Conservation (phyloP, 2,888 invertebrate species). For the Cantharis rustica region DNA sequence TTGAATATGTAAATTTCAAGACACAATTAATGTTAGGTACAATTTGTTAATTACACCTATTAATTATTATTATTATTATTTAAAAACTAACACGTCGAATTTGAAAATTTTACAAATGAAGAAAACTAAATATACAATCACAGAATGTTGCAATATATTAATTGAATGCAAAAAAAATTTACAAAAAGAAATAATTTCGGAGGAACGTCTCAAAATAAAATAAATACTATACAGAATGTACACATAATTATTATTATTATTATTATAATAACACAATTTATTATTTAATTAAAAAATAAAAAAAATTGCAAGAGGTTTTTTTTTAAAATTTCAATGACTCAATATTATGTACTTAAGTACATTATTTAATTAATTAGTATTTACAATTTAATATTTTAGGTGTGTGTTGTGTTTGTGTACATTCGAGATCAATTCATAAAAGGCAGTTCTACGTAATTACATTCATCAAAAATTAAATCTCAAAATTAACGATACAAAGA, state of each 20-base stretch:
- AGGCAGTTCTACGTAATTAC: conserved; percentile 24
- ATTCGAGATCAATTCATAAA: conserved; percentile 50
- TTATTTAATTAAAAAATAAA: background rate
- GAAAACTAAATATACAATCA: conserved; percentile 49
- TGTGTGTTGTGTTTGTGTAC: conserved; percentile 44
- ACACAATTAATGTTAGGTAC: conserved; percentile 53
- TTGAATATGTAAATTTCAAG: conserved; percentile 35
- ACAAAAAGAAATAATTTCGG: conserved; percentile 32
- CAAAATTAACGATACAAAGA: conserved; percentile 37
- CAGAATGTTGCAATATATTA: conserved; percentile 49
- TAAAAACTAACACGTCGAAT: conserved; percentile 42
- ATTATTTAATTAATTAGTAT: conserved; percentile 20
- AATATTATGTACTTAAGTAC: conserved; percentile 36
- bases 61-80: conserved; percentile 22
- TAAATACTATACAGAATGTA: conserved; percentile 57
- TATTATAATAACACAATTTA: conserved; percentile 39
- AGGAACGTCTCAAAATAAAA: conserved; percentile 48
- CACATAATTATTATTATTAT: conserved; percentile 39
- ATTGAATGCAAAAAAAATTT: conserved; percentile 27
- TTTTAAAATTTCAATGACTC: conserved; percentile 27
- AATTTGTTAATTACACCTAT: conserved; percentile 37
- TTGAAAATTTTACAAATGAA: conserved; percentile 43
- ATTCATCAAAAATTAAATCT: conserved; percentile 29
- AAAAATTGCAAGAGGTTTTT: conserved; percentile 34
- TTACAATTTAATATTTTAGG: conserved; percentile 22